Conservation (phyloP, 2,888 invertebrate genomes). For the Clistopyga incitator region DNA sequence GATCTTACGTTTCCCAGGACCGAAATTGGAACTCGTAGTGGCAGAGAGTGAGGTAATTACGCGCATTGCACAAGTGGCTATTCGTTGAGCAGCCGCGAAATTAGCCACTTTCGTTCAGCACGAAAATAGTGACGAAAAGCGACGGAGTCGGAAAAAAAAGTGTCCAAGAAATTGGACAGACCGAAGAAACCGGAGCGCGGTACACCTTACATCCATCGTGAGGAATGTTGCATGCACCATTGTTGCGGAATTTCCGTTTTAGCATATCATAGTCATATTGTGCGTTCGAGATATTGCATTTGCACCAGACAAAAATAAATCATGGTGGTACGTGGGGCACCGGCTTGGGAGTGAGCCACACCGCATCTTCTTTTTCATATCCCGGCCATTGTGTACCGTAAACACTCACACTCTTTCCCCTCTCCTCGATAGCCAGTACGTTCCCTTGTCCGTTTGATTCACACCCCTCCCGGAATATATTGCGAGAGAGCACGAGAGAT, state of each 20-base stretch:
- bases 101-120: no score
- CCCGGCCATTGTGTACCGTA: conserved; percentile 15
- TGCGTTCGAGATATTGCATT: conserved; percentile 41
- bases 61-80: no score
- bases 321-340: conserved; percentile 31
- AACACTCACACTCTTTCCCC: conserved; percentile 6
- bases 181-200: background rate
- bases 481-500: conserved; percentile 30
- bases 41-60: no score
- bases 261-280: conserved; percentile 23
- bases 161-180: background rate
- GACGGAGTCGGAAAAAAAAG: no score
- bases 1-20: no score
- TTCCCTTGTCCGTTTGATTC: conserved; percentile 61
- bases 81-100: no score
- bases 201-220: conserved; percentile 68
- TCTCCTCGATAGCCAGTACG: conserved; percentile 34
- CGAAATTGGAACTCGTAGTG: no score
- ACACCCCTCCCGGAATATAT: conserved; percentile 58
- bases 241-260: conserved; percentile 13
- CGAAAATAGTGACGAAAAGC: no score
- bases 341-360: conserved; percentile 33
- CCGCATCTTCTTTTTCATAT: conserved; percentile 15
- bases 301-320: conserved; percentile 53
- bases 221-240: conserved; percentile 67